A percentile compares a stretch with the other conserved stretches of the same genome.
Evolutionary conservation across 1,140 invertebrate species (phyloP).

Genomic region (Drosophila subobscura): DNA sequence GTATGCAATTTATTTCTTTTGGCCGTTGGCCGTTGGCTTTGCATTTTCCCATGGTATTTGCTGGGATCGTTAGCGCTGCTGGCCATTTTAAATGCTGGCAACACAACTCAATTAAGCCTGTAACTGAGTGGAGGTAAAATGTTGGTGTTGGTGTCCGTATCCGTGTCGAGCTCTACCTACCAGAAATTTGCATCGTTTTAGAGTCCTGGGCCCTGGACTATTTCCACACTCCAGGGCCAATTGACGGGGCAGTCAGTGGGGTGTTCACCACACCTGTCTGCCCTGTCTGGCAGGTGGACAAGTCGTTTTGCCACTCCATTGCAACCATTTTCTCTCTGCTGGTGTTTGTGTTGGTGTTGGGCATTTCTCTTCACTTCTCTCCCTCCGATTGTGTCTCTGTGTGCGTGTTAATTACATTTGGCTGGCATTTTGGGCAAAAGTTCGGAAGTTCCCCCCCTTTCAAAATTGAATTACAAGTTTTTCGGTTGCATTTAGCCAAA

Average conservation of each 20-base stretch:
- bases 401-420: conserved; percentile 78
- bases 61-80: conserved; percentile 61
- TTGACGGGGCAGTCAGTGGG: conserved; percentile 46
- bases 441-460: conserved; percentile 13
- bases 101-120: conserved; percentile 76
- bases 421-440: conserved; percentile 71
- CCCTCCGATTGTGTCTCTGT: conserved; percentile 15
- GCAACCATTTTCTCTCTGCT: conserved; percentile 11
- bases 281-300: conserved; percentile 53
- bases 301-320: conserved; percentile 51
- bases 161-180: conserved; percentile 6
- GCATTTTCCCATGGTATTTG: conserved; percentile 13
- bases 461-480: conserved; percentile 79
- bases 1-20: neutral
- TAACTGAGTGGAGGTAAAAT: conserved; percentile 32
- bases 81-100: conserved; percentile 76
- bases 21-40: neutral
- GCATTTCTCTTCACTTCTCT: neutral
- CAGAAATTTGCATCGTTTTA: conserved; percentile 37
- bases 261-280: conserved; percentile 10
- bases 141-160: neutral
- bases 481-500: conserved; percentile 70
- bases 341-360: conserved; percentile 8
- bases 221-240: conserved; percentile 38
- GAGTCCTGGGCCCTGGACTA: conserved; percentile 25